Conservation (phyloP, 37 sponge, comb jelly and placozoan species). For the Chondrilla cf. caribensis region DNA sequence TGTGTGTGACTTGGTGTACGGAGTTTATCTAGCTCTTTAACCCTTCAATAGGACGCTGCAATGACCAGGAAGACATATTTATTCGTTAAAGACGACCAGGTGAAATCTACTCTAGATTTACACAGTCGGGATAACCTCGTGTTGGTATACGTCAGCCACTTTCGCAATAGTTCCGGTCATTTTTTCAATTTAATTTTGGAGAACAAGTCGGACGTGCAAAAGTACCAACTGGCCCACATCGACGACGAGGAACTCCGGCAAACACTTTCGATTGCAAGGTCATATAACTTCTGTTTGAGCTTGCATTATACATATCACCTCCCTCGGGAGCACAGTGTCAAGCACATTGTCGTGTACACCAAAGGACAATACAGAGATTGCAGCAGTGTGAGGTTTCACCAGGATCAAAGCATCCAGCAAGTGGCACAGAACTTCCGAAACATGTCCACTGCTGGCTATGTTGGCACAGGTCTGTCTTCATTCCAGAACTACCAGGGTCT, state of each 20-base stretch:
- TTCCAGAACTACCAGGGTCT: not conserved
- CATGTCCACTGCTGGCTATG: not conserved
- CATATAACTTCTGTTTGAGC: not conserved
- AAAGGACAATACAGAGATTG: not conserved
- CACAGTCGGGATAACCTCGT: not conserved
- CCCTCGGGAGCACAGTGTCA: not conserved
- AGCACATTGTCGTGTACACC: not conserved
- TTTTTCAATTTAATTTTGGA: slow-evolving; percentile 6
- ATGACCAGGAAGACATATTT: not conserved
- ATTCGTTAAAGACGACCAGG: not conserved
- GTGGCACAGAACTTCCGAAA: not conserved
- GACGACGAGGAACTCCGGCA: not conserved
- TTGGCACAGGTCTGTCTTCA: not conserved
- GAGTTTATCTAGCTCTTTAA: too few relatives aligned
- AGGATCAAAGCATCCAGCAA: not conserved
- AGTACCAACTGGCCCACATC: not conserved
- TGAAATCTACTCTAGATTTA: not conserved
- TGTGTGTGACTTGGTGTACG: too few relatives aligned
- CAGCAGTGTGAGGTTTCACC: not conserved
- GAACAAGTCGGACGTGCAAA: not conserved
- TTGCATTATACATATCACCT: not conserved
- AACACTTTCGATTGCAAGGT: not conserved
- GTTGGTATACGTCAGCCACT: not conserved
- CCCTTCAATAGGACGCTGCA: too few relatives aligned
- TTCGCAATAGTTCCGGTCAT: not conserved